These are phyloP conservation scores for Condylostylus longicornis DNA, from an alignment of 1,140 invertebrate species.

Conservation along the genomic window DNA sequence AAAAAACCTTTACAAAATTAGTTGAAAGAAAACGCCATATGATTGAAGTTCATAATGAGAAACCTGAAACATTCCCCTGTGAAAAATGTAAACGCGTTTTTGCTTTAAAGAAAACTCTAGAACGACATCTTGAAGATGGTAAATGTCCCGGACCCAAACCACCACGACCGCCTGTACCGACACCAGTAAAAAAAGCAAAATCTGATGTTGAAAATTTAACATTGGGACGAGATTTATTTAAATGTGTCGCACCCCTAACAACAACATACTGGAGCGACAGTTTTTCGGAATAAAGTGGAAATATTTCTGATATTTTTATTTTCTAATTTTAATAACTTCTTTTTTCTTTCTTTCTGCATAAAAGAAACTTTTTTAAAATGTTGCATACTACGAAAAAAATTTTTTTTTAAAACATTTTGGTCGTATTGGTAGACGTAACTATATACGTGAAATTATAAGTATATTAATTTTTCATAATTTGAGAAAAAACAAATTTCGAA, in stretches of 20 bases:
- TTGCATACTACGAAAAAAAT: too few species aligned
- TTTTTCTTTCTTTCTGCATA: too few species aligned
- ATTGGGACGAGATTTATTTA: slow-evolving; percentile 29
- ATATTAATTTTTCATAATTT: too few species aligned
- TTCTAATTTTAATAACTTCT: too few species aligned
- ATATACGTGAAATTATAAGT: too few species aligned
- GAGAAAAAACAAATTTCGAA: too few species aligned
- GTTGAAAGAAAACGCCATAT: slow-evolving; percentile 23
- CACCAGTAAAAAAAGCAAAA: too few species aligned
- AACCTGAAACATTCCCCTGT: slow-evolving; percentile 22
- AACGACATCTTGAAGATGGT: slow-evolving; percentile 18
- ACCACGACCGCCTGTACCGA: slow-evolving; percentile 3
- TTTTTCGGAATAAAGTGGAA: slow-evolving; percentile 28
- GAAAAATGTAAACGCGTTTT: slow-evolving; percentile 27
- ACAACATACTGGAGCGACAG: slow-evolving; percentile 35
- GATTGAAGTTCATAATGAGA: slow-evolving; percentile 19
- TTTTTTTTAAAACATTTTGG: too few species aligned
- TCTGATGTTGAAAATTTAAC: slow-evolving; percentile 5
- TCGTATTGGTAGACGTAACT: too few species aligned
- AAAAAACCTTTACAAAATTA: slow-evolving; percentile 17
- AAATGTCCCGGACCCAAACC: slow-evolving; percentile 8
- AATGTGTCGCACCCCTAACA: slow-evolving; percentile 31
- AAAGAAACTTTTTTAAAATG: too few species aligned
- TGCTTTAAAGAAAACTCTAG: slow-evolving; percentile 13
- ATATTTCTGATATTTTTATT: too few species aligned